phyloP scores from a whole-genome alignment of 2,797 vertebrate species.

The Acestrorhynchus altus region DNA sequence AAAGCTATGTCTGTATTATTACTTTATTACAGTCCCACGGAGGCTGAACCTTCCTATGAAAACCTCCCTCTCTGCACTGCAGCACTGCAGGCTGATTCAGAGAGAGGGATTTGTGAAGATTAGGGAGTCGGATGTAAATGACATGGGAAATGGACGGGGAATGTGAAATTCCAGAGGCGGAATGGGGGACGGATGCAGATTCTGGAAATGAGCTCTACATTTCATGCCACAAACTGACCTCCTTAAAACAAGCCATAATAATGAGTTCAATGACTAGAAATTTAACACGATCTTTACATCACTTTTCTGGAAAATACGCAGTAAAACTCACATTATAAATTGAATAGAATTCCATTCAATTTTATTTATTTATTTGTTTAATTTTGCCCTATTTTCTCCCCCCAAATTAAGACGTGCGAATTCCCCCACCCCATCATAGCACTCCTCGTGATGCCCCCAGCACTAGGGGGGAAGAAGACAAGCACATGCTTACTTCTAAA shows the following conservation, averaged over 20 bases:
- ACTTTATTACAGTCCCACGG: not conserved
- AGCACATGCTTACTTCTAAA: too few species aligned
- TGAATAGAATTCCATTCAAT: too few species aligned
- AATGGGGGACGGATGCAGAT: not conserved
- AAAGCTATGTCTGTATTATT: not conserved
- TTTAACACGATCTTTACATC: too few species aligned
- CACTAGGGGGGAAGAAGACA: too few species aligned
- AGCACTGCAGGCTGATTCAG: conserved; percentile 37
- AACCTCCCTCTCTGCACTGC: conserved; percentile 21
- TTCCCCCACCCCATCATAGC: too few species aligned
- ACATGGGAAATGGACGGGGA: conserved; percentile 41
- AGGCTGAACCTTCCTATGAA: not conserved
- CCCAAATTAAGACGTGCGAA: too few species aligned
- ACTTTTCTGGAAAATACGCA: too few species aligned
- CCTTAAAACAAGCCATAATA: not conserved
- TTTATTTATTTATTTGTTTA: too few species aligned
- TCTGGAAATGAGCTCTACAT: not conserved
- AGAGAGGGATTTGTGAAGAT: conserved; percentile 49
- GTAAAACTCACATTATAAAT: too few species aligned
- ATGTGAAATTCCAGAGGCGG: conserved; percentile 38
- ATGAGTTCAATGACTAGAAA: too few species aligned
- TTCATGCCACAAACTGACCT: not conserved
- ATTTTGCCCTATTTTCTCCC: too few species aligned
- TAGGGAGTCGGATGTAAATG: conserved; percentile 49
- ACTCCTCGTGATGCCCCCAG: too few species aligned